Evolutionary conservation across 2,888 invertebrate genomes (phyloP).

Genomic region (Lithophane semibrunnea): DNA sequence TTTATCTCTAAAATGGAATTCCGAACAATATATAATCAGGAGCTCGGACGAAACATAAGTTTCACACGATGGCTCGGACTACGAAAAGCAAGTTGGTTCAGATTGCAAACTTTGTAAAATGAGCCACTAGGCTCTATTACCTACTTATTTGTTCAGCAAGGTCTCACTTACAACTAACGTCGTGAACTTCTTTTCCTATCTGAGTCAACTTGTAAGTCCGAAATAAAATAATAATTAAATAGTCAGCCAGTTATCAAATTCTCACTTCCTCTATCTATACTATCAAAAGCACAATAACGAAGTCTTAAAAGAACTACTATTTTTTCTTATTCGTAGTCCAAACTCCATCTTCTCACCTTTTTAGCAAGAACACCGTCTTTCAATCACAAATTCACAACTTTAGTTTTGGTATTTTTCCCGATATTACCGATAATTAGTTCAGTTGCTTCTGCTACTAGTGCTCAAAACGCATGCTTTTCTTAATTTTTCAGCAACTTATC

Average conservation of each 20-base stretch:
- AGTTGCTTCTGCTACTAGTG: background rate
- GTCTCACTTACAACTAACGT: constrained; percentile 2
- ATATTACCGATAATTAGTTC: too few species aligned
- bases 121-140: background rate
- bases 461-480: background rate
- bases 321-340: background rate
- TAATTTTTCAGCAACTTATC: background rate
- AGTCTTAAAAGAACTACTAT: background rate
- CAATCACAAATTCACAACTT: background rate
- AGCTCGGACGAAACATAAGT: background rate
- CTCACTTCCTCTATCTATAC: background rate
- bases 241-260: background rate
- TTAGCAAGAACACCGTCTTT: background rate
- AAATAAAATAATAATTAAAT: background rate
- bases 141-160: constrained; percentile 1
- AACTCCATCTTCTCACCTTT: background rate
- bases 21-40: background rate
- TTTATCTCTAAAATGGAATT: background rate
- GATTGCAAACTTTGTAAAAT: constrained; percentile 11
- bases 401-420: background rate
- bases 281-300: background rate
- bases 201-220: background rate
- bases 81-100: constrained; percentile 21
- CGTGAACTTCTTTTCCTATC: constrained; percentile 5
- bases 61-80: background rate